These are phyloP conservation scores for Jordanella pulchra DNA, from an alignment of 2,797 vertebrate species.

Conservation along the genomic window DNA sequence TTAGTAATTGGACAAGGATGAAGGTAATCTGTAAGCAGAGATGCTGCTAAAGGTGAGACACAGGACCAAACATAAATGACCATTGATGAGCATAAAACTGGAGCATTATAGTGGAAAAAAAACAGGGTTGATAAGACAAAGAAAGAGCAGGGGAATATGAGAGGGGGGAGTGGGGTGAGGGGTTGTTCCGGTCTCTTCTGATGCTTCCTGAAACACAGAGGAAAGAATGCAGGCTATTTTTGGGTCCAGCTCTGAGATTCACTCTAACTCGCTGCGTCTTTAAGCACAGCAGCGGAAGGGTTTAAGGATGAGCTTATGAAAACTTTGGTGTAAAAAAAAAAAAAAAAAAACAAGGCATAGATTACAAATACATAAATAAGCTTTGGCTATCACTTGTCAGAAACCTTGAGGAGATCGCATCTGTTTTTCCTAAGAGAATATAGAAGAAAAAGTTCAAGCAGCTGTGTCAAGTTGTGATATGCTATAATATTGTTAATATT, in stretches of 20 bases:
- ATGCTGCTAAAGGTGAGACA: conserved; percentile 12
- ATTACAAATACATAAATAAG: conserved; percentile 56
- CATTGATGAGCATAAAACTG: conserved; percentile 15
- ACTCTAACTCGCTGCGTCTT: conserved; percentile 57
- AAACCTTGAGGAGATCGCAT: conserved; percentile 36
- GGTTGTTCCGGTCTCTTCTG: conserved; percentile 67
- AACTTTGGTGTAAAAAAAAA: too few relatives aligned
- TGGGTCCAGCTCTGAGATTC: conserved; percentile 69
- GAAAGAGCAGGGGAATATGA: conserved; percentile 26
- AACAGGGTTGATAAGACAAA: conserved; percentile 32
- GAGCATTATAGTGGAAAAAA: conserved; percentile 7
- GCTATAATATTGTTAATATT: not conserved
- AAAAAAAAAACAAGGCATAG: conserved; percentile 60
- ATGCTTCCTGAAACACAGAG: conserved; percentile 77
- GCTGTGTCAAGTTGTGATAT: not conserved
- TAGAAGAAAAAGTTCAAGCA: conserved; percentile 16
- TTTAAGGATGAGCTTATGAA: conserved; percentile 73
- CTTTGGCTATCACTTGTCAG: conserved; percentile 14
- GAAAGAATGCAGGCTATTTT: conserved; percentile 83
- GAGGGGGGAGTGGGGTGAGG: conserved; percentile 11
- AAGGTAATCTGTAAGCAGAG: conserved; percentile 9
- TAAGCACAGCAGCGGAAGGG: conserved; percentile 70
- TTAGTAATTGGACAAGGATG: not conserved
- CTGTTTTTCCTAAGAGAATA: conserved; percentile 33
- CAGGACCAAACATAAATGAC: conserved; percentile 19